A percentile compares a stretch with the other conserved stretches of the same genome.
These are phyloP conservation scores for Alectura lathami DNA, from an alignment of 2,113 vertebrate genomes.

Conservation along the genomic window DNA sequence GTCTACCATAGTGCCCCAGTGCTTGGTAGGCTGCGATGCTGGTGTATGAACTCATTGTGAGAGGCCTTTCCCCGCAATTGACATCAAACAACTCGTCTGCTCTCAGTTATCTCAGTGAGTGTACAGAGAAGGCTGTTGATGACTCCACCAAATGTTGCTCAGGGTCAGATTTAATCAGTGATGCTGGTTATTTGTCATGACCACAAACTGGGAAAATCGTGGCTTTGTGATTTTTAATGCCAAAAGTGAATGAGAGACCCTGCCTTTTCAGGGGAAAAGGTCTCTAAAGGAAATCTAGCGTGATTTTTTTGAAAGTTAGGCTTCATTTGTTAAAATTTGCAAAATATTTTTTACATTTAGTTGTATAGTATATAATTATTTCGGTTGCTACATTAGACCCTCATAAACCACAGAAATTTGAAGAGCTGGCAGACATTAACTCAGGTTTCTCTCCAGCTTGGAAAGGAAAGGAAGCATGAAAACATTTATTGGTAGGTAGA, in stretches of 20 bases:
- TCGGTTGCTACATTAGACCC: background rate
- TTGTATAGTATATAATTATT: background rate
- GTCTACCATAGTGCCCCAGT: no score
- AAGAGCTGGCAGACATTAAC: background rate
- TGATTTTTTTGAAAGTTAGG: background rate
- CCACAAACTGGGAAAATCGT: background rate
- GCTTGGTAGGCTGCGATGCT: no score
- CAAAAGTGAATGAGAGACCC: background rate
- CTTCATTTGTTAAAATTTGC: background rate
- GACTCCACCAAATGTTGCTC: background rate
- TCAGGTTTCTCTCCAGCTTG: background rate
- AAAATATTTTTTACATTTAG: background rate
- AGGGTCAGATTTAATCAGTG: background rate
- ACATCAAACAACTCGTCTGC: background rate
- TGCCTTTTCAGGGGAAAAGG: background rate
- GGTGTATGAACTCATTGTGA: background rate
- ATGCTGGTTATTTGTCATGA: background rate
- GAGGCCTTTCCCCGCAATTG: background rate
- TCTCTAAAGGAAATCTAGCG: background rate
- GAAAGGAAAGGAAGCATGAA: background rate
- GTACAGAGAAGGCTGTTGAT: background rate
- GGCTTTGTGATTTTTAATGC: background rate
- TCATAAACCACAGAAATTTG: background rate
- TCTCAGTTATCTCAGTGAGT: accelerated
- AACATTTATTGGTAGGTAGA: background rate